phyloP scores from a whole-genome alignment of 2,888 invertebrate genomes.

The Agrochola macilenta region DNA sequence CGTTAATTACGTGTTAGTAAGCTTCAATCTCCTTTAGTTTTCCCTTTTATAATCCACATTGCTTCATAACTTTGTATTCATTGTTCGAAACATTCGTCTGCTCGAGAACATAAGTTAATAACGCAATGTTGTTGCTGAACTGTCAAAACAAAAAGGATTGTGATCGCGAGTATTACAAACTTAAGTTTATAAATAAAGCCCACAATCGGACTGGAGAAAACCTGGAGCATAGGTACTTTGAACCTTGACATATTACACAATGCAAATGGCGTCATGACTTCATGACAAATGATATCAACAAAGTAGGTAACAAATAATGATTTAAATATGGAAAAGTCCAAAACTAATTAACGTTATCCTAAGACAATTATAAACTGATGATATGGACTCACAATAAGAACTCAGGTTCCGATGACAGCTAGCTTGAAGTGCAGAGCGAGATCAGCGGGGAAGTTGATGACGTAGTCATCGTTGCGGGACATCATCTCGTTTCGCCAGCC shows the following conservation, averaged over 20 bases:
- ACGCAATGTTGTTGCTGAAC: not conserved
- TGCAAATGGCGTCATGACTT: no score
- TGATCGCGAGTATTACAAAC: not conserved
- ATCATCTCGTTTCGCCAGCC: conserved; percentile 43
- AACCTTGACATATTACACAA: no score
- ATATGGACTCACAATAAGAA: no score
- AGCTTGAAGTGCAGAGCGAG: conserved; percentile 33
- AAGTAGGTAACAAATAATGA: no score
- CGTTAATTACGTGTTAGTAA: not conserved
- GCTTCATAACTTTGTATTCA: not conserved
- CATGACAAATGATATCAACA: no score
- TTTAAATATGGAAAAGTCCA: no score
- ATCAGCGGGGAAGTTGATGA: conserved; percentile 27
- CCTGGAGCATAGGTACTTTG: no score
- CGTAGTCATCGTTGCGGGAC: conserved; percentile 34
- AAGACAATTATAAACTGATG: no score
- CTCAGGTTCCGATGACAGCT: conserved; percentile 4
- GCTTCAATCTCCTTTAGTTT: not conserved
- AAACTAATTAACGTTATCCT: no score
- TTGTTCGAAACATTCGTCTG: not conserved
- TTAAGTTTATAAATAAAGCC: no score
- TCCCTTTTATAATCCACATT: not conserved
- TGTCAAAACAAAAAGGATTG: no score
- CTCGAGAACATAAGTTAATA: not conserved
- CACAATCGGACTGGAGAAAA: no score